Conservation (phyloP, 1,140 invertebrate species). For the Conus ventricosus region DNA sequence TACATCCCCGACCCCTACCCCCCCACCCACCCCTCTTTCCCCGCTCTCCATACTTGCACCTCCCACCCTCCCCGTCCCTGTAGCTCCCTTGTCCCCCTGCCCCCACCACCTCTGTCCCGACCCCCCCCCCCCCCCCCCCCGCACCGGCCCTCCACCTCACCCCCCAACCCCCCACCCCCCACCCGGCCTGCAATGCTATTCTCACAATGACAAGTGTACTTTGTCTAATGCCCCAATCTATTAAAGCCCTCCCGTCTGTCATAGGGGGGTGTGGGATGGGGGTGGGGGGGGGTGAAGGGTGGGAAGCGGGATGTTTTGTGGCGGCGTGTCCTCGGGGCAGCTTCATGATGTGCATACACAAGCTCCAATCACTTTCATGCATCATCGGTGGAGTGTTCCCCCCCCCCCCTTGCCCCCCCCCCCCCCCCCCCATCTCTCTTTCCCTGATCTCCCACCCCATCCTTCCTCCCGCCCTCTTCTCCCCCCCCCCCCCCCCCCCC, state of each 20-base stretch:
- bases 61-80: too few relatives aligned
- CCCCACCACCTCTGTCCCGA: too few relatives aligned
- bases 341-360: conserved; percentile 2
- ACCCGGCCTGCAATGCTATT: too few relatives aligned
- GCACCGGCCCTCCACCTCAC: too few relatives aligned
- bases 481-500: too few relatives aligned
- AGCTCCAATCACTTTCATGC: neutral
- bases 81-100: too few relatives aligned
- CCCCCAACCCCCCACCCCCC: too few relatives aligned
- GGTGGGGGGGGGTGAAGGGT: neutral
- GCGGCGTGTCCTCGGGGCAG: neutral
- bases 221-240: conserved; percentile 3
- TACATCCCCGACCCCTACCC: too few relatives aligned
- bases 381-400: neutral
- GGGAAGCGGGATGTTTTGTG: neutral
- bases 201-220: neutral
- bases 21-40: too few relatives aligned
- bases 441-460: neutral
- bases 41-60: too few relatives aligned
- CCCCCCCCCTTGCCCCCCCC: neutral
- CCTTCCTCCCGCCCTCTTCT: neutral
- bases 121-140: too few relatives aligned
- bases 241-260: neutral
- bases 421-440: neutral
- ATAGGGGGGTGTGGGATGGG: neutral